phyloP scores from a whole-genome alignment of 2,113 vertebrate genomes.

The Pampusana beccarii region DNA sequence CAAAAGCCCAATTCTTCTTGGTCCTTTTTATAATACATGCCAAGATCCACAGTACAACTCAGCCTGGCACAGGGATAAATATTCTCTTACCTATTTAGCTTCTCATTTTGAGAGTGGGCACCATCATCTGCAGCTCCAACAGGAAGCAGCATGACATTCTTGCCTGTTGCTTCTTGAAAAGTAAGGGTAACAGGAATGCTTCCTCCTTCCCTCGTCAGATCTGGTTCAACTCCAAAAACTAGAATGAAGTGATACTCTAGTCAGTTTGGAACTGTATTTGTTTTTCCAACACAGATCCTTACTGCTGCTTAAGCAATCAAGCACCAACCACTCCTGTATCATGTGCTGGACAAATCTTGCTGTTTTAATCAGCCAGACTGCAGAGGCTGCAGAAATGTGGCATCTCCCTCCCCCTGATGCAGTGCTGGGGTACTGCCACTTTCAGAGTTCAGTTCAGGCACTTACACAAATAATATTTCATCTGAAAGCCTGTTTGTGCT shows the following conservation, averaged over 20 bases:
- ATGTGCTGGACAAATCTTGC: not conserved
- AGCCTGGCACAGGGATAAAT: not conserved
- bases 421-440: not conserved
- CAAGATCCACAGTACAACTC: not conserved
- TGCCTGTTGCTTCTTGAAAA: slow-evolving; percentile 95
- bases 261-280: not conserved
- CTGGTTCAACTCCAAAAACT: slow-evolving; percentile 96
- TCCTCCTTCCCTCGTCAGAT: slow-evolving; percentile 94
- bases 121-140: slow-evolving; percentile 93
- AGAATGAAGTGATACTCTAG: not conserved
- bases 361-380: not conserved
- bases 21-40: not conserved
- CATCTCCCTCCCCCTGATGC: accelerated
- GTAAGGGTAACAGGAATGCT: slow-evolving; percentile 96
- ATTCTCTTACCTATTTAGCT: slow-evolving; percentile 88
- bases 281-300: not conserved
- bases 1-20: not conserved
- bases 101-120: slow-evolving; percentile 97
- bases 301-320: not conserved
- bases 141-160: slow-evolving; percentile 95
- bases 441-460: not conserved
- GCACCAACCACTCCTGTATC: not conserved
- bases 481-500: not conserved
- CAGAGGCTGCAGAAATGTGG: not conserved
- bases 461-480: not conserved